These are phyloP conservation scores for Scaptomyza pallida DNA, from an alignment of 1,140 invertebrate species.

Conservation along the genomic window DNA sequence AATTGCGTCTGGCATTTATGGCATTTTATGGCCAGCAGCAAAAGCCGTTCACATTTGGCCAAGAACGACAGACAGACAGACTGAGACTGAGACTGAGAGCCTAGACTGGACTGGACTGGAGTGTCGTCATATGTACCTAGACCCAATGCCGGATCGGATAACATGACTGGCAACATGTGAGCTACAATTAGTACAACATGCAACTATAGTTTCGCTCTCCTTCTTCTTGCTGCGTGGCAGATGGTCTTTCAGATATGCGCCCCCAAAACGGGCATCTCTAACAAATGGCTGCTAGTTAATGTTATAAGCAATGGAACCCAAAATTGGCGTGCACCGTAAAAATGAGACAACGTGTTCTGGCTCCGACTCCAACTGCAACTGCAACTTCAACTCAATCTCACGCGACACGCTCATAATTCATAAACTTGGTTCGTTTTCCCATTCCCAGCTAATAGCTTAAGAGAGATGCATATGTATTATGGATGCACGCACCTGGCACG, in stretches of 20 bases:
- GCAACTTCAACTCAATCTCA: constrained; percentile 52
- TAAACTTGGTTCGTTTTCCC: constrained; percentile 53
- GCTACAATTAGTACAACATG: constrained; percentile 77
- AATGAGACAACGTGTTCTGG: constrained; percentile 77
- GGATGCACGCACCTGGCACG: constrained; percentile 49
- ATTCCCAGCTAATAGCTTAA: constrained; percentile 51
- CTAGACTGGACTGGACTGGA: neutral
- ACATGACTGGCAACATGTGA: constrained; percentile 51
- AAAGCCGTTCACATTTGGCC: constrained; percentile 39
- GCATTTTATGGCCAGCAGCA: constrained; percentile 22
- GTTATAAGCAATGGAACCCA: constrained; percentile 67
- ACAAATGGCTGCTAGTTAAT: constrained; percentile 60
- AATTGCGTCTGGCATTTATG: constrained; percentile 12
- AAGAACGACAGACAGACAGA: neutral
- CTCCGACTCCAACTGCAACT: constrained; percentile 5
- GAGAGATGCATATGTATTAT: constrained; percentile 41
- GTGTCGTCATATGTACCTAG: constrained; percentile 5
- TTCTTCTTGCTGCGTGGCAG: constrained; percentile 40
- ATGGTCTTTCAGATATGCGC: constrained; percentile 35
- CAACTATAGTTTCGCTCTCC: constrained; percentile 31
- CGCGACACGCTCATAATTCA: constrained; percentile 77
- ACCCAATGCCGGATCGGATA: constrained; percentile 58
- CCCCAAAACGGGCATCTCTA: constrained; percentile 70
- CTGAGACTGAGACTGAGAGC: too few species aligned
- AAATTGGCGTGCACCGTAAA: constrained; percentile 80